Evolutionary conservation across 1,140 invertebrate species (phyloP).

Genomic region (Lepeophtheirus salmonis): DNA sequence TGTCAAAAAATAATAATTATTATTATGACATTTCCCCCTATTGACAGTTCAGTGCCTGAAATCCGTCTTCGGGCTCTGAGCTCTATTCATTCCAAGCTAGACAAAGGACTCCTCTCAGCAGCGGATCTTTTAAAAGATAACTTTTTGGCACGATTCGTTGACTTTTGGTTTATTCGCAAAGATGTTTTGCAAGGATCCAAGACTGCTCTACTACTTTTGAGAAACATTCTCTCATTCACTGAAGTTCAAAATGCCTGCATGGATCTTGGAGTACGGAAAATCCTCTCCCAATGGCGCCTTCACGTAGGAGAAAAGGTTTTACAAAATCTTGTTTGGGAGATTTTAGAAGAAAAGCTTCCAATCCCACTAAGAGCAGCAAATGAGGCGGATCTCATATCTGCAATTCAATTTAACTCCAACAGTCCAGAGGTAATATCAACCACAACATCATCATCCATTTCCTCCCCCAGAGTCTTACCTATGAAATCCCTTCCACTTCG

Average conservation of each 20-base stretch:
- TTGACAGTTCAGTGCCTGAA: not conserved
- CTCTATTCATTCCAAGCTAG: not conserved
- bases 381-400: too few species aligned
- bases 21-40: too few species aligned
- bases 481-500: too few species aligned
- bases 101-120: not conserved
- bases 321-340: not conserved
- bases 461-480: too few species aligned
- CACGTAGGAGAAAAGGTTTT: too few species aligned
- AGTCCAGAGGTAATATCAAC: too few species aligned
- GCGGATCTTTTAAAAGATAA: not conserved
- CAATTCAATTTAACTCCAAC: too few species aligned
- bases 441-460: too few species aligned
- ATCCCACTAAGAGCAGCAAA: too few species aligned
- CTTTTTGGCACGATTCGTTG: not conserved
- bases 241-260: not conserved
- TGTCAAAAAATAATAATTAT: too few species aligned
- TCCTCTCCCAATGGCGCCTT: not conserved
- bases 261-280: not conserved
- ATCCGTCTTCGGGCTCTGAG: not conserved
- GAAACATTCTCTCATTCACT: not conserved
- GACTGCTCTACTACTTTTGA: not conserved
- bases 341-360: too few species aligned
- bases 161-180: not conserved
- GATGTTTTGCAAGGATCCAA: not conserved